Conservation (phyloP, 2,888 invertebrate genomes). For the Dyspetes luteomarginatus region DNA sequence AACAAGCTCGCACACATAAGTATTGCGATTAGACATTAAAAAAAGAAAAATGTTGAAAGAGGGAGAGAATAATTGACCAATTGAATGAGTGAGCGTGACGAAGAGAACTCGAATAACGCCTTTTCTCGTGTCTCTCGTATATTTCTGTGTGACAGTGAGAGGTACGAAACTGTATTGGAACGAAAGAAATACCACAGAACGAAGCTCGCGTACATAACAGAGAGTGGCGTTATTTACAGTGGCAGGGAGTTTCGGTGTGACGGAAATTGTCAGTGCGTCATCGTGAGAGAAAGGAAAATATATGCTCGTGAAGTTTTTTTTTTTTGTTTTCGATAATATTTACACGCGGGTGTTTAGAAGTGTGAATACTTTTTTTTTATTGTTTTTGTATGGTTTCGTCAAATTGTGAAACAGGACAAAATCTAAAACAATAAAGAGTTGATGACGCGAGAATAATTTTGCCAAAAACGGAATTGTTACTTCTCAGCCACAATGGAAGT, state of each 20-base stretch:
- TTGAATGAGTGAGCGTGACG: constrained; percentile 28
- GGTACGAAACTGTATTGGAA: constrained; percentile 1
- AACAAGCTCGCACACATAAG: background rate
- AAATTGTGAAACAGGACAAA: background rate
- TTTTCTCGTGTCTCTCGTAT: background rate
- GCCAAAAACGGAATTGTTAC: constrained; percentile 12
- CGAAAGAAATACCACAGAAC: constrained; percentile 22
- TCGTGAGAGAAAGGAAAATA: constrained; percentile 30
- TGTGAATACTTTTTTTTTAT: background rate
- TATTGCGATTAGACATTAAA: background rate
- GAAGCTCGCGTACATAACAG: constrained; percentile 21
- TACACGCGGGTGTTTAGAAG: no score
- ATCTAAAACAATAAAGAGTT: constrained; percentile 6
- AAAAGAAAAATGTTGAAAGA: constrained; percentile 7
- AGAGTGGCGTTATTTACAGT: constrained; percentile 7
- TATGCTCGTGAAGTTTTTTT: background rate
- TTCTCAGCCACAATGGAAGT: constrained; percentile 76
- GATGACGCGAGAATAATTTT: constrained; percentile 5
- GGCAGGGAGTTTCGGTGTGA: constrained; percentile 7
- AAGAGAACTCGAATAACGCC: background rate
- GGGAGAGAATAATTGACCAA: constrained; percentile 29
- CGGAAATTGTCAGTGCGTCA: constrained; percentile 49
- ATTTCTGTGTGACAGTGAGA: background rate
- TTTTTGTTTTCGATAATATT: background rate
- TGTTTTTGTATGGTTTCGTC: no score